Evolutionary conservation across 2,888 invertebrate species (phyloP), one percentile per base, ranked within the genome.

Genomic region (Cordylochernes scorpioides): DNA sequence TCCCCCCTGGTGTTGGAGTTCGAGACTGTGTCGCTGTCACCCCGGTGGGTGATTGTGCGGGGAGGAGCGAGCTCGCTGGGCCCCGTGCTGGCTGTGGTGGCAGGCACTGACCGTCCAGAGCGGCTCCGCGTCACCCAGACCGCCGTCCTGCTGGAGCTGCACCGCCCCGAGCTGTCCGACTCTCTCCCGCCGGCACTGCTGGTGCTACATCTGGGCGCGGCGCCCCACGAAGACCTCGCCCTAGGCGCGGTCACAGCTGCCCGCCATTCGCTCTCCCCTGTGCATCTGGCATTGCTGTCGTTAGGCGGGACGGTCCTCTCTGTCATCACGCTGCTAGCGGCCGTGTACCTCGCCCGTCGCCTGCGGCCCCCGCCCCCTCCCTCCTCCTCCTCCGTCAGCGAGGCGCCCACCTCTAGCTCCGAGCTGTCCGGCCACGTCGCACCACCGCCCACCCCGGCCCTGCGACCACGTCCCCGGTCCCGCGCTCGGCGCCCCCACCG

Each of bases 231-330:
- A 17, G n/a, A n/a, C n/a, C n/a, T n/a, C n/a, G n/a, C n/a, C n/a
- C n/a, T n/a, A n/a, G n/a, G n/a, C n/a, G 24, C 28, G 15, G 19
- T 32, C 12, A 26, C 30, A 14, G 17, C 35, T 5, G 13, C 21
- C 9, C 27, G 22, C 7, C n/a, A 29, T n/a, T 16, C 18, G 4
- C 29, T 37, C 12, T 32, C 31, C 13, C 21, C 30, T 5, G 5
- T 24, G 13, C 30, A 34, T 15, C 12, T 15, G 8, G 24, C 26
- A 21, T 37, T 31, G 31, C 25, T 39, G 10, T 35, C 33, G 7
- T 26, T 39, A n/a, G 21, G 39, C 9, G 39, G 38, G 25, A 33
- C 37, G 1, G 29, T 22, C 27, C 33, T 33, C 8, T 17, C 29
- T 15, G 25, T 33, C 12, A 37, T 36, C 18, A 25, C 25, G 15